phyloP scores from a whole-genome alignment of 2,797 vertebrate genomes.

The Kryptolebias ocellatus region DNA sequence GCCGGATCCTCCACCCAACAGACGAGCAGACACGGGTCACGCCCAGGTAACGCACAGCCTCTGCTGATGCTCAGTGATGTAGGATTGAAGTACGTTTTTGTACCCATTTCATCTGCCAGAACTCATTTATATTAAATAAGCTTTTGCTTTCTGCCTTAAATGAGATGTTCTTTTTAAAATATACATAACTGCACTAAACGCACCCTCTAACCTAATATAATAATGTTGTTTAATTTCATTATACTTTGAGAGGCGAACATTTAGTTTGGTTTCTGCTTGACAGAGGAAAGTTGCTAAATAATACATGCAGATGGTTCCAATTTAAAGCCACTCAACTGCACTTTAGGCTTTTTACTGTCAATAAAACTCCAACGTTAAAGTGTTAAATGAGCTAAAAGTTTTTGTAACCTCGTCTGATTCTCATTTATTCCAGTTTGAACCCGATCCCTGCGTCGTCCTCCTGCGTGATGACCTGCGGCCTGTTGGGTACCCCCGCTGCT shows the following conservation, averaged over 20 bases:
- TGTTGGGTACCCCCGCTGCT: constrained; percentile 87
- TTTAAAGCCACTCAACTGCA: background rate
- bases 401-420: background rate
- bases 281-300: constrained; percentile 31
- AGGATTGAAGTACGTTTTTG: background rate
- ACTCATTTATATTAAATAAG: no score
- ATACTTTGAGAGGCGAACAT: constrained; percentile 4
- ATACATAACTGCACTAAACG: background rate
- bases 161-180: no score
- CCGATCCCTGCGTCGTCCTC: constrained; percentile 84
- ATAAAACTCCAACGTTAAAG: background rate
- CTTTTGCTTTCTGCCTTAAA: background rate
- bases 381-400: background rate
- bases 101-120: no score
- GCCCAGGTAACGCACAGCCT: constrained; percentile 85
- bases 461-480: constrained; percentile 82
- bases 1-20: constrained; percentile 96
- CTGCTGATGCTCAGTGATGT: background rate
- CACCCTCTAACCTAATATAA: background rate
- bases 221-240: background rate
- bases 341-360: background rate
- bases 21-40: constrained; percentile 96
- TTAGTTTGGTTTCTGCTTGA: background rate
- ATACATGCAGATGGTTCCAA: constrained; percentile 27
- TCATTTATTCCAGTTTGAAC: constrained; percentile 84